Evolutionary conservation across 2,888 invertebrate species (phyloP), one percentile per base, ranked within the genome.

Genomic region (Lathronympha strigana): DNA sequence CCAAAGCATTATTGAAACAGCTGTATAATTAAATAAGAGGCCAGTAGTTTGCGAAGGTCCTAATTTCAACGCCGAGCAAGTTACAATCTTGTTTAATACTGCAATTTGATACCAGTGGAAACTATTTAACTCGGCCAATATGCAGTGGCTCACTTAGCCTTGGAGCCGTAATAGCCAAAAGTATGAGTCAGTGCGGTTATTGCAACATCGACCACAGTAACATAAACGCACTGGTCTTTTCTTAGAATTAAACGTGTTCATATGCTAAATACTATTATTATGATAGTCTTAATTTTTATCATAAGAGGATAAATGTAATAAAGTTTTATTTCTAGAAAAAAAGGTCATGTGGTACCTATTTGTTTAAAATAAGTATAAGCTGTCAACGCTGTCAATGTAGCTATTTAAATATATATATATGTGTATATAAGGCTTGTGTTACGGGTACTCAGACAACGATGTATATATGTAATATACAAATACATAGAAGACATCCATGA

Each of bases 121-220:
- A 79, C 77, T 74, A 72, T 79, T 76, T 68, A 70, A 75, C 71
- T 76, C 75, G 76, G 74, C 77, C 78, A 78, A 82, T 79, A 80
- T 81, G 82, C 81, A 80, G 80, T 77, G 76, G 72, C 72, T 79
- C 75, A 75, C 67, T 78, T 78, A 81, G 79, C 87, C 87, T 87
- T 88, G 74, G 69, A 73, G 76, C 74, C 61, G 74, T 82, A 81
- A 82, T 81, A 84, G 78, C 80, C 78, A 76, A 81, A 85, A 80
- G 77, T 76, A 78, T 87, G 86, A 87, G 76, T 87, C 88, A 87
- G 74, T 75, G 68, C 68, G 73, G 76, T 77, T 78, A 75, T 76
- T 80, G 78, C 83, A 78, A 79, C 78, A 77, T 71, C 71, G 69
- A 68, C 72, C 67, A 67, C 70, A 62, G 68, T 69, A 73, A 68